Percentiles rank a stretch among this genome's conserved stretches.
phyloP scores from a whole-genome alignment of 1,140 invertebrate genomes.

The Solenopsis invicta region DNA sequence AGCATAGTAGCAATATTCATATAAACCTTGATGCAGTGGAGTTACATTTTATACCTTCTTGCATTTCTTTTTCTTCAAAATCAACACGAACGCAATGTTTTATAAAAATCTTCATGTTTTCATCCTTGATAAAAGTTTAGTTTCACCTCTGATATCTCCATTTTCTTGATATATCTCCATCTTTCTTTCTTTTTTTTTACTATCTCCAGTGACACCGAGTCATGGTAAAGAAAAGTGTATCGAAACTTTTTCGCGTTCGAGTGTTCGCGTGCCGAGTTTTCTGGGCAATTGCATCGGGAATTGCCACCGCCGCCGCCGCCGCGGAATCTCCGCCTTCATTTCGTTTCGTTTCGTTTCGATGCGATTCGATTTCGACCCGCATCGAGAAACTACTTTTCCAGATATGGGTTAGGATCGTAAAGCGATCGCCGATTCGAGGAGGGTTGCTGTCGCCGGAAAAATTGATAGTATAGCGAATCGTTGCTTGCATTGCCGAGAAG shows the following conservation, averaged over 20 bases:
- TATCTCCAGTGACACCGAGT: neutral
- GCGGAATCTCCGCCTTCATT: slow-evolving; percentile 57
- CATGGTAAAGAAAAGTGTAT: slow-evolving; percentile 34
- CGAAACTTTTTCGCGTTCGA: slow-evolving; percentile 52
- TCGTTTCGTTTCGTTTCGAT: slow-evolving; percentile 54
- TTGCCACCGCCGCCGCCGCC: slow-evolving; percentile 27
- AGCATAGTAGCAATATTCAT: neutral
- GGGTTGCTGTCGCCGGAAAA: slow-evolving; percentile 18
- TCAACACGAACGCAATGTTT: neutral
- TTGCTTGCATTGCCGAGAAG: slow-evolving; percentile 3
- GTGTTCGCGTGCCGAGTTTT: slow-evolving; percentile 64
- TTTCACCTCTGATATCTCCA: neutral
- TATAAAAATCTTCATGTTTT: neutral
- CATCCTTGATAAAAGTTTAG: too few relatives aligned
- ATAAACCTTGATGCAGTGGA: too few relatives aligned
- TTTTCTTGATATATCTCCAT: neutral
- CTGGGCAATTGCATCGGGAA: slow-evolving; percentile 68
- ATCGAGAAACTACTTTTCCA: slow-evolving; percentile 41
- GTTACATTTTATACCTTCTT: too few relatives aligned
- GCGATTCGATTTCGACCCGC: slow-evolving; percentile 41
- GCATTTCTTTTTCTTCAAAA: neutral
- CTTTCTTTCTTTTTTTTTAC: neutral
- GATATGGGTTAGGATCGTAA: slow-evolving; percentile 58
- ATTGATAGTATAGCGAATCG: slow-evolving; percentile 44
- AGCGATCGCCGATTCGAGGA: slow-evolving; percentile 30